Base-by-base conservation (phyloP, 2,113 vertebrate species). In the Otocyon megalotis region DNA sequence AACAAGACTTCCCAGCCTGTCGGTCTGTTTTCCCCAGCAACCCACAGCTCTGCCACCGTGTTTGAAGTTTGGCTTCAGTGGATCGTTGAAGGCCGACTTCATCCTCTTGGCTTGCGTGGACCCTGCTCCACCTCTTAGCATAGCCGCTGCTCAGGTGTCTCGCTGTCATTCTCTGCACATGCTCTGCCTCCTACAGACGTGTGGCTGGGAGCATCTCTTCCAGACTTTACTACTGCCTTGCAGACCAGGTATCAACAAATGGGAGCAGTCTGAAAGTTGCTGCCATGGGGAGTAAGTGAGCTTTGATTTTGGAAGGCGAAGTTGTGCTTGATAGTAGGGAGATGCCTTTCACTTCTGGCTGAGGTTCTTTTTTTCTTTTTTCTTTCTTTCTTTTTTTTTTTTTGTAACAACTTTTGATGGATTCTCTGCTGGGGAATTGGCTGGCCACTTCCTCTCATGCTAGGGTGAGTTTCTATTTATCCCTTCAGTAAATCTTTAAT, bases 21-120 rank as follows among this genome's bases (percentile, higher is more conserved):
- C 56, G 82, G 85, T 48, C 30, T 16, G 30, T 63, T 69, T 32
- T 9, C 58, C 43, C n/a, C 50, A 76, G 88, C 74, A 95, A 69
- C 83, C 87, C 60, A 12, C 53, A 74, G 58, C 88, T 94, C 93
- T 60, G 20, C 67, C 86, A 69, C 67, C 84, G 14, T 77, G 37
- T 97, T 94, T 97, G 93, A 97, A 94, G 89, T 93, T 65, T 43
- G 80, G 53, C 83, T 95, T 96, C 94, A 87, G 79, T 90, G 76
- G 56, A 43, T 89, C 92, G 96, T 98, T 96, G 93, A 97, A 97
- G 62, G 58, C 88, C 37, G 53, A 65, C 81, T 97, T 87, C 80
- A 83, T 92, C 72, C 28, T 91, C 20, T 32, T 12, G 11, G 53
- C 69, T 87, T 84, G 35, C 7, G 0, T 8, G 48, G 82, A 54